Percentiles rank a stretch among this genome's conserved stretches.
Evolutionary conservation across 2,797 vertebrate species (phyloP).

Genomic region (Lemur catta): DNA sequence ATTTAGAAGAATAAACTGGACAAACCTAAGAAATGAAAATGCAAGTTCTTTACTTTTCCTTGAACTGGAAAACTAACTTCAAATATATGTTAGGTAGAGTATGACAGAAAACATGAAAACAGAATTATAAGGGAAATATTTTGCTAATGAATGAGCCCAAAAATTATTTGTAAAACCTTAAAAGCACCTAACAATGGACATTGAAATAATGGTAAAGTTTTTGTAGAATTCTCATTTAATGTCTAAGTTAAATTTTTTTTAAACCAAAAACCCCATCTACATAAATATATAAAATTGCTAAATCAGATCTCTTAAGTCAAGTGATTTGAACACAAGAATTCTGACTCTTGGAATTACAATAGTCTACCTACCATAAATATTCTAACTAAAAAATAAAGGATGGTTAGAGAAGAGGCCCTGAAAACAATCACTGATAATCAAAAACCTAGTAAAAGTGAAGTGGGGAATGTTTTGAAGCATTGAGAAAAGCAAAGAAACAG

Average conservation of each 20-base stretch:
- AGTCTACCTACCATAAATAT: neutral
- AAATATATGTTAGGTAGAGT: neutral
- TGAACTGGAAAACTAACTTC: conserved; percentile 5
- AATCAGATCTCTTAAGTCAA: conserved; percentile 35
- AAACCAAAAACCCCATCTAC: neutral
- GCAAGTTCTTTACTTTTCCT: conserved; percentile 3
- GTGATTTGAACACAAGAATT: conserved; percentile 35
- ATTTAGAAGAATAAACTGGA: neutral
- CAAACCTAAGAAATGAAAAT: conserved; percentile 7
- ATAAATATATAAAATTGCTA: neutral
- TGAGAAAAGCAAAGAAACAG: conserved; percentile 22
- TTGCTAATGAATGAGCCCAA: neutral
- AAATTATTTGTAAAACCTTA: conserved; percentile 7
- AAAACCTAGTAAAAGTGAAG: neutral
- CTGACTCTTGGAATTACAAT: neutral
- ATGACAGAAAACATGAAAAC: conserved; percentile 28
- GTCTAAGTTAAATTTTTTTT: neutral
- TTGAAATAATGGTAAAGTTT: neutral
- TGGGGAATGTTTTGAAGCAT: neutral
- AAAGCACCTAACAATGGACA: neutral
- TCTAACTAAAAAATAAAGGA: conserved; percentile 40
- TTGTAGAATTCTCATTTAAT: neutral
- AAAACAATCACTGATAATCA: neutral
- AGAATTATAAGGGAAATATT: neutral
- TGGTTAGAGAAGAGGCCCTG: neutral